Evolutionary conservation across 2,797 vertebrate species (phyloP), one percentile per base, ranked within the genome.

Genomic region (Aplochiton taeniatus): DNA sequence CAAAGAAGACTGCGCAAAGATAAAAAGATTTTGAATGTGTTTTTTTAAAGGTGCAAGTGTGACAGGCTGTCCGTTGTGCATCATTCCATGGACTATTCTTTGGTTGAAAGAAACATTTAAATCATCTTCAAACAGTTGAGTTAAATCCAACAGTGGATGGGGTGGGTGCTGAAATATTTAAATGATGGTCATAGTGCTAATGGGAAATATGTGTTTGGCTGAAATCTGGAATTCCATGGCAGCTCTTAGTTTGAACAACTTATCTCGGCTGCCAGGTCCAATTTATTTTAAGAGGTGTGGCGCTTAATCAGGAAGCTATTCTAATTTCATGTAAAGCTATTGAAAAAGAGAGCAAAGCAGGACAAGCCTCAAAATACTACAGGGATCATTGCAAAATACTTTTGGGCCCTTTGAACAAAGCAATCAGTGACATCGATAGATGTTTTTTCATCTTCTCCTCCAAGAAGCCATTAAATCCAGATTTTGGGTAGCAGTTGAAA

Each of bases 381-480:
- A 58, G 13, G 46, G 11, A 56, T 52, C 66, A 17, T 31, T 0
- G 4, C 13, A 61, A 49, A 77, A 74, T 1, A 42, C 53, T 42
- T 65, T 0, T 49, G 66, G 63, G 52, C 60, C 76, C 76, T 87
- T 87, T 73, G 83, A 77, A 85, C 76, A 58, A 79, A 82, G 70
- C 69, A 78, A 83, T 81, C 76, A 69, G 48, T 64, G 61, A 63
- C 59, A 65, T 73, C 20, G 11, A 78, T 58, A 66, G 17, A 75
- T 74, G 60, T 55, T 9, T 8, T 63, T 61, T 56, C 48, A 19
- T 59, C 12, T 51, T 46, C 64, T 58, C 18, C 58, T 52, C 56
- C 19, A 6, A 1, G 58, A 41, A n/a, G 44, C 69, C 55, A 43
- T 74, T 74, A 60, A 79, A 75, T 73, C 43, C 58, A 51, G 14